phyloP scores from a whole-genome alignment of 2,113 vertebrate species.

The Oxyruncus cristatus region DNA sequence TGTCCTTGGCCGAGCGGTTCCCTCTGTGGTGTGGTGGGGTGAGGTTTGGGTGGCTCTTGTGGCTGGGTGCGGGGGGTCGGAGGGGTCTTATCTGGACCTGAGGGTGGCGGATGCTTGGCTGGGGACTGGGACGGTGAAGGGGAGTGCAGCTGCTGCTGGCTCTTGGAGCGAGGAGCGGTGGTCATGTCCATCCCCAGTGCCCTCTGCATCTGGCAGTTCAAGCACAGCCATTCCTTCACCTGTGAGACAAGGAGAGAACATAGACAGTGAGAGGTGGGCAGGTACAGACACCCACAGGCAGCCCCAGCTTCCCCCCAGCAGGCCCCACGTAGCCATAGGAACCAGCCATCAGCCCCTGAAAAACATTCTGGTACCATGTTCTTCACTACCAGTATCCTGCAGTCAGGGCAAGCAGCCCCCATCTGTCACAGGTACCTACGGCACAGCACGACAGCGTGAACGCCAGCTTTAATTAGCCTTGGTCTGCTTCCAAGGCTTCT shows the following conservation, averaged over 20 bases:
- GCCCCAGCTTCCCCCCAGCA: background rate
- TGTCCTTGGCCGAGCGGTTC: conserved; percentile 62
- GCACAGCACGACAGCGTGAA: fast-evolving
- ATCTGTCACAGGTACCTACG: conserved; percentile 29
- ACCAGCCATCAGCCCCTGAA: background rate
- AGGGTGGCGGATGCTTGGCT: conserved; percentile 65
- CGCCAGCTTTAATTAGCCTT: conserved; percentile 5
- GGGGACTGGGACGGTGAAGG: conserved; percentile 81
- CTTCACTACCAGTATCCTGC: background rate
- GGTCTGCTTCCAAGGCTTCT: conserved; percentile 28
- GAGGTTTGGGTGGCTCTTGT: conserved; percentile 66
- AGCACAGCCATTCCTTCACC: conserved; percentile 98
- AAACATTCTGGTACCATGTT: background rate
- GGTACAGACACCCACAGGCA: background rate
- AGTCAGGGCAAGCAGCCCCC: background rate
- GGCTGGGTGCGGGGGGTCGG: background rate
- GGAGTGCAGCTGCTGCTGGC: conserved; percentile 94
- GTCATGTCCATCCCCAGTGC: conserved; percentile 98
- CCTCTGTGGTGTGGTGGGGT: conserved; percentile 66
- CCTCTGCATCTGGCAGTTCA: conserved; percentile 99
- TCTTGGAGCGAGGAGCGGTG: conserved; percentile 94
- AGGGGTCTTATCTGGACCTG: background rate
- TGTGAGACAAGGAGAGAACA: conserved; percentile 63
- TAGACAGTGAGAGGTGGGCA: background rate
- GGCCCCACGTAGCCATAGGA: background rate